Conservation (phyloP, 1,140 invertebrate genomes). For the Cherax destructor region DNA sequence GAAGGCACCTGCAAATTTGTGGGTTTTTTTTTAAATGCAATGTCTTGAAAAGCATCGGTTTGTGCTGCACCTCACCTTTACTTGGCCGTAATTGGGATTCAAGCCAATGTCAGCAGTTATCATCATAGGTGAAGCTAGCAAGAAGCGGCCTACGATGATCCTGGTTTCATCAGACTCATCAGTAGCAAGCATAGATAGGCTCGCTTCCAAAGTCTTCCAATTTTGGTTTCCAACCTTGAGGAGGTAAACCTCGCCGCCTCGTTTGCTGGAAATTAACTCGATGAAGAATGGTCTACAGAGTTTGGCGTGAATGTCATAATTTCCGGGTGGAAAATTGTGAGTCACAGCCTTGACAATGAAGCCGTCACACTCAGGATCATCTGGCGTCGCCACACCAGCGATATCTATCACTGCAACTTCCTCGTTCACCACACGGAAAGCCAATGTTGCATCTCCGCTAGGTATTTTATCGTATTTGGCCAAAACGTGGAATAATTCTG, state of each 20-base stretch:
- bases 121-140: slow-evolving; percentile 18
- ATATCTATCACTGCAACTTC: slow-evolving; percentile 10
- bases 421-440: background rate
- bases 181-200: background rate
- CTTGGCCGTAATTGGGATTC: background rate
- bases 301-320: slow-evolving; percentile 22
- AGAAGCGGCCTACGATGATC: background rate
- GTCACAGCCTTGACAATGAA: slow-evolving; percentile 9
- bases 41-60: no score
- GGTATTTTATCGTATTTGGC: slow-evolving; percentile 33
- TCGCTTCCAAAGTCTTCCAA: background rate
- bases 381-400: slow-evolving; percentile 6
- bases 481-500: background rate
- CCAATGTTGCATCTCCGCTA: background rate
- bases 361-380: slow-evolving; percentile 25
- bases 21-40: no score
- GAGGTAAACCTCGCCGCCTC: slow-evolving; percentile 14
- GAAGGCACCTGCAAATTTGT: no score
- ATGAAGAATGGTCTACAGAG: slow-evolving; percentile 42
- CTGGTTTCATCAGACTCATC: background rate
- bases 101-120: slow-evolving; percentile 10
- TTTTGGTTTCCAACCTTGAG: slow-evolving; percentile 18
- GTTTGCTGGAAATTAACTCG: slow-evolving; percentile 10
- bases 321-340: background rate
- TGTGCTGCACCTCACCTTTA: no score